Conservation (phyloP, 2,888 invertebrate genomes). For the Acleris holmiana region DNA sequence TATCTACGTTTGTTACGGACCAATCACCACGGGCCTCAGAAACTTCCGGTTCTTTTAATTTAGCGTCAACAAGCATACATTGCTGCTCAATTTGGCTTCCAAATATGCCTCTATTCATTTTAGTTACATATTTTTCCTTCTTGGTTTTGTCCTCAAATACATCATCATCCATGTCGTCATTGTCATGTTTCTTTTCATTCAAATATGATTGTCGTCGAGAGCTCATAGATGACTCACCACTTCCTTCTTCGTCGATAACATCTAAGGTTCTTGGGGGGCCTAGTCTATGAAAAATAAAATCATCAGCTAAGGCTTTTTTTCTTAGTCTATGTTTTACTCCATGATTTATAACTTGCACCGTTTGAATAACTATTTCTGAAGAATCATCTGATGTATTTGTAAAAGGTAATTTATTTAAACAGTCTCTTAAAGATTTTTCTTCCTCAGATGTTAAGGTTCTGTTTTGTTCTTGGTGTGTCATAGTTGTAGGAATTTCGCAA, state of each 20-base stretch:
- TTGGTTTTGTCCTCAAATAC: conserved; percentile 71
- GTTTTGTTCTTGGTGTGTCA: conserved; percentile 68
- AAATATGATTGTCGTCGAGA: conserved; percentile 82
- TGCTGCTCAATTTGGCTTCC: conserved; percentile 70
- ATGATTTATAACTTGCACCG: conserved; percentile 72
- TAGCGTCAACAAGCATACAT: conserved; percentile 86
- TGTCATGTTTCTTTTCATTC: conserved; percentile 75
- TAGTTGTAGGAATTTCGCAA: conserved; percentile 70
- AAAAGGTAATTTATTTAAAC: conserved; percentile 83
- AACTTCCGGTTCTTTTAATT: conserved; percentile 83
- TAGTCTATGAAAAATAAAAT: conserved; percentile 69
- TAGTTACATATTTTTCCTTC: conserved; percentile 49
- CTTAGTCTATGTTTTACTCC: conserved; percentile 73
- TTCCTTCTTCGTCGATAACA: conserved; percentile 91
- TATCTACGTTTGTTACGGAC: conserved; percentile 77
- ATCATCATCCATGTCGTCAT: conserved; percentile 79
- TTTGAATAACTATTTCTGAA: conserved; percentile 74
- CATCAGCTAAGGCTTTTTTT: conserved; percentile 72
- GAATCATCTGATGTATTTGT: conserved; percentile 73
- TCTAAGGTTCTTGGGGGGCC: conserved; percentile 88
- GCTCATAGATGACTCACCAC: conserved; percentile 86
- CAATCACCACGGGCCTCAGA: conserved; percentile 85
- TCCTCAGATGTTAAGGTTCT: conserved; percentile 82
- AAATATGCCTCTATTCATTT: conserved; percentile 60
- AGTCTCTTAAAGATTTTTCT: conserved; percentile 81